Conservation (phyloP, 2,113 vertebrate species). For the Anhinga rufa region DNA sequence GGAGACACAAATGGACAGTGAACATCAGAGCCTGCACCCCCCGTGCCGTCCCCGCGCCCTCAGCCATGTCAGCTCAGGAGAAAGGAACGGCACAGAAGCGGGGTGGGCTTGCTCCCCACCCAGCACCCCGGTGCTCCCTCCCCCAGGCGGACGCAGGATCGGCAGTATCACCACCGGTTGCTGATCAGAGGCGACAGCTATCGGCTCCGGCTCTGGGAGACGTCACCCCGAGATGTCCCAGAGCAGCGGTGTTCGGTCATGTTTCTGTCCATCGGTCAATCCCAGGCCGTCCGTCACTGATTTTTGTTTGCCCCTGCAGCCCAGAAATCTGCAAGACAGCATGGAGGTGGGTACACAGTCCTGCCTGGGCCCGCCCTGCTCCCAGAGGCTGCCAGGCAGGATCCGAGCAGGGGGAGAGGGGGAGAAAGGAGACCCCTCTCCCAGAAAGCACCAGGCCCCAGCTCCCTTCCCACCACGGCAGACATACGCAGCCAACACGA, state of each 20-base stretch:
- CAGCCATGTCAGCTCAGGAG: neutral
- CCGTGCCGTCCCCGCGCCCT: rapidly evolving
- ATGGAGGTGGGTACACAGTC: neutral
- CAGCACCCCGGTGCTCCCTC: neutral
- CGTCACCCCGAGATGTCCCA: rapidly evolving
- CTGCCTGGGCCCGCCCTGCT: neutral
- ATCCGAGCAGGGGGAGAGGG: neutral
- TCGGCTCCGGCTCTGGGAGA: neutral
- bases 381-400: rapidly evolving
- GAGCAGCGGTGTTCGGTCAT: neutral
- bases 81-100: neutral
- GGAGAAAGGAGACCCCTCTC: neutral
- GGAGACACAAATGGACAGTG: neutral
- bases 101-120: neutral
- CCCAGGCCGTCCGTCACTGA: conserved; percentile 5
- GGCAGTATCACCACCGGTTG: neutral
- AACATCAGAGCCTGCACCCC: neutral
- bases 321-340: conserved; percentile 64
- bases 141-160: neutral
- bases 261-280: neutral
- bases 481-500: neutral
- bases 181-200: neutral
- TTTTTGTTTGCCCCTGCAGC: conserved; percentile 21
- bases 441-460: neutral
- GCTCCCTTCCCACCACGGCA: neutral